Percentiles rank a stretch among this genome's conserved stretches.
Evolutionary conservation across 1,140 invertebrate species (phyloP).

Genomic region (Palaemon carinicauda): DNA sequence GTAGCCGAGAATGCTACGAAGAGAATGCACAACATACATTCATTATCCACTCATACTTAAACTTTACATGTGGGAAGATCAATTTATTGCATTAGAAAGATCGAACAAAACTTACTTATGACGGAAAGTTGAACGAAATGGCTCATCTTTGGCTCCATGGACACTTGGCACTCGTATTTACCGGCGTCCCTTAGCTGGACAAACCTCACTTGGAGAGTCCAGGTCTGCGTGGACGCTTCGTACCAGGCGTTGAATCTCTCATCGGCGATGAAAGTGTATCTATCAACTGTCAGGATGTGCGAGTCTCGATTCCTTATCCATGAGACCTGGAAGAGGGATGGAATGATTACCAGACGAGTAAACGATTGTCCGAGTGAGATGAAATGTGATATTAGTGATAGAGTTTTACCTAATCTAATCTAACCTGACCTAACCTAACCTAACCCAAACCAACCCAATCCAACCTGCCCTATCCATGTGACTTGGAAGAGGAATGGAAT

Average conservation of each 20-base stretch:
- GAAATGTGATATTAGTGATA: too few species aligned
- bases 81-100: too few species aligned
- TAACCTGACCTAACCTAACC: too few species aligned
- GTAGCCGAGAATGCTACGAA: too few species aligned
- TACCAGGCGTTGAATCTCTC: conserved; percentile 83
- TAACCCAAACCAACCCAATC: too few species aligned
- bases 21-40: too few species aligned
- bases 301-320: conserved; percentile 88
- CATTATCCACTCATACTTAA: too few species aligned
- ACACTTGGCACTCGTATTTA: conserved; percentile 92
- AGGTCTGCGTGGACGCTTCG: conserved; percentile 80
- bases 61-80: too few species aligned
- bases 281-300: conserved; percentile 90
- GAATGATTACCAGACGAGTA: too few species aligned
- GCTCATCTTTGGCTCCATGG: conserved; percentile 74
- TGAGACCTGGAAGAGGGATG: conserved; percentile 69
- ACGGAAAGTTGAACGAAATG: conserved; percentile 49
- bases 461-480: conserved; percentile 89
- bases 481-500: conserved; percentile 64
- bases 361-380: too few species aligned
- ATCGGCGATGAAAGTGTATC: conserved; percentile 91
- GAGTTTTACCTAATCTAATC: too few species aligned
- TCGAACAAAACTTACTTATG: conserved; percentile 36
- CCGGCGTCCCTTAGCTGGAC: conserved; percentile 85
- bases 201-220: conserved; percentile 82